Evolutionary conservation across 2,113 vertebrate species (phyloP).

Genomic region (Apaloderma vittatum): DNA sequence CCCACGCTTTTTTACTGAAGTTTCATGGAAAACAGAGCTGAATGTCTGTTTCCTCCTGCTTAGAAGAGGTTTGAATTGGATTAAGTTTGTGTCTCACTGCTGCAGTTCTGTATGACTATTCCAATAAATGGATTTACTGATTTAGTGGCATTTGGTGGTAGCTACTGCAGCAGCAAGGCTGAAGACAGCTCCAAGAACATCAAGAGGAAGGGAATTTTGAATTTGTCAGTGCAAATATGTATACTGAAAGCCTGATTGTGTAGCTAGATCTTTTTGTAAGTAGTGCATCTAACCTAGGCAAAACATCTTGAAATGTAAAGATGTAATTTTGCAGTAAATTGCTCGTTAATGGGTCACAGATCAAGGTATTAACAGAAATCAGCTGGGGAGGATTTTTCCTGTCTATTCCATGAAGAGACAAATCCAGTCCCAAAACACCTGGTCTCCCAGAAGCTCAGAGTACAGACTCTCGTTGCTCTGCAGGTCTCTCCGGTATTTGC

Average conservation of each 20-base stretch:
- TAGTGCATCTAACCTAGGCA: not conserved
- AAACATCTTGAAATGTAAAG: not conserved
- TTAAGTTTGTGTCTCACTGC: conserved; percentile 15
- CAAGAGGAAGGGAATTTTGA: not conserved
- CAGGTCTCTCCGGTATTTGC: not conserved
- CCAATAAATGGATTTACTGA: conserved; percentile 54
- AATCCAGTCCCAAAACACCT: not conserved
- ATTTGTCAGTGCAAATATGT: not conserved
- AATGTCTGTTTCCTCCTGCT: conserved; percentile 7
- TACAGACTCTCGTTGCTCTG: not conserved
- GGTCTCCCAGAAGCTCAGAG: not conserved
- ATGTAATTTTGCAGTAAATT: not conserved
- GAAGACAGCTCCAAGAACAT: not conserved
- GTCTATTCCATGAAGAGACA: not conserved
- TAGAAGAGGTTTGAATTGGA: not conserved
- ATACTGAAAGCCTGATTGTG: not conserved
- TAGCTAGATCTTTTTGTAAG: not conserved
- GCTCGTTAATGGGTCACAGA: not conserved
- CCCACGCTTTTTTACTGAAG: not conserved
- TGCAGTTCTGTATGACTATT: conserved; percentile 16
- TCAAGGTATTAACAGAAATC: not conserved
- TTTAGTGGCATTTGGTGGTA: not conserved
- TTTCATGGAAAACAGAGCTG: not conserved
- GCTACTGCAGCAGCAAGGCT: not conserved
- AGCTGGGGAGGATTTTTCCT: not conserved